A percentile compares a stretch with the other conserved stretches of the same genome.
phyloP scores from a whole-genome alignment of 2,113 vertebrate genomes.

The Rhinoptilus africanus region DNA sequence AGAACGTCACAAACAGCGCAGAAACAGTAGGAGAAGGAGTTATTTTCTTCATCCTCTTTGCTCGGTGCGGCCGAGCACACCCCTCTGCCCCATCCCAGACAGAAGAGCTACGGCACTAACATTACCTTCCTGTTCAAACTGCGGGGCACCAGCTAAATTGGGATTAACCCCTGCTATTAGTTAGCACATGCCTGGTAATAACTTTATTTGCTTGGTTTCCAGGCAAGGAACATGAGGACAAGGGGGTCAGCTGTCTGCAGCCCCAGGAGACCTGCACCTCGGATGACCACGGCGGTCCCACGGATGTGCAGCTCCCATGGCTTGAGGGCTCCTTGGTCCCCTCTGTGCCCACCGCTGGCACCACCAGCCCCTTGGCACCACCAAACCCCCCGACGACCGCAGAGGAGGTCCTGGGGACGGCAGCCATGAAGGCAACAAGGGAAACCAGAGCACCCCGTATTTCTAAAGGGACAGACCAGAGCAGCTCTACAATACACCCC shows the following conservation, averaged over 20 bases:
- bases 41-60: background rate
- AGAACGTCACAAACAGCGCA: background rate
- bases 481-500: background rate
- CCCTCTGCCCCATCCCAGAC: background rate
- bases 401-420: background rate
- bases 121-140: background rate
- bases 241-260: background rate
- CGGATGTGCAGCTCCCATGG: background rate
- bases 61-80: background rate
- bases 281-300: background rate
- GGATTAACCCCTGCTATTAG: background rate
- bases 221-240: background rate
- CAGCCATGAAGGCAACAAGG: background rate
- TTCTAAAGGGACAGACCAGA: background rate
- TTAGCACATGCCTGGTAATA: background rate
- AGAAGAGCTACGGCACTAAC: background rate
- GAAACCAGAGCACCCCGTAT: background rate
- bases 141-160: background rate
- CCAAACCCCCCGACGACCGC: background rate
- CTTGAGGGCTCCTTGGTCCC: background rate
- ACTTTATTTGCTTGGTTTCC: background rate
- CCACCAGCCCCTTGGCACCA: background rate
- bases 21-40: background rate
- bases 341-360: rapidly evolving
- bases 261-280: background rate